Evolutionary conservation across 2,797 vertebrate genomes (phyloP), one percentile per base, ranked within the genome.

Genomic region (Myripristis murdjan): DNA sequence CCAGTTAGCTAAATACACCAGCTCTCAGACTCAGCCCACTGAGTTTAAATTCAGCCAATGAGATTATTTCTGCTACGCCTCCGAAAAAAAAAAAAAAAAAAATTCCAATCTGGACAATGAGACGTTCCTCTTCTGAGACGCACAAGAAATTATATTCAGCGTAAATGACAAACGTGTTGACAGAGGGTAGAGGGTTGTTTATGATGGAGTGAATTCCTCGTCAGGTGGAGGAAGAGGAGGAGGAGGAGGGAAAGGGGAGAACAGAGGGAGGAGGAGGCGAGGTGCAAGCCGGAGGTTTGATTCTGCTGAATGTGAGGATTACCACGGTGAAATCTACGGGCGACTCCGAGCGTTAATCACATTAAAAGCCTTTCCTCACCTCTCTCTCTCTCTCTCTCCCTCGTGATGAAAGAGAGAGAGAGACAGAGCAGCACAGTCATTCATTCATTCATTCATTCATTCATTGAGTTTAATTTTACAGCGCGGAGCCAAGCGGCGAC

Each of bases 301-400:
- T 73, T 81, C 28, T 2, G 14, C 16, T 79, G 59, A 74, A 75
- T 49, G 47, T 53, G 33, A 20, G 73, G 82, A 79, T 87, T 82
- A 79, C 48, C 44, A 49, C 6, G 6, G 31, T 15, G 51, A 54
- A 33, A 52, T 77, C 60, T 49, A 61, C 48, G 44, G n/a, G n/a
- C n/a, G n/a, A n/a, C n/a, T n/a, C n/a, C n/a, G n/a, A n/a, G n/a
- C n/a, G n/a, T n/a, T n/a, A n/a, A n/a, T n/a, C n/a, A n/a, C n/a
- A n/a, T n/a, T n/a, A n/a, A n/a, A n/a, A 66, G 64, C 26, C 57
- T 26, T 51, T 46, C 64, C 73, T 58, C 48, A 20, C 53, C 62
- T 43, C 58, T 66, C 69, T 46, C 60, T 61, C 61, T 54, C 20
- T 73, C 62, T 22, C 64, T 71, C 52, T 23, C 35, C 43, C 35